Conservation (phyloP, 1,140 invertebrate species). For the Rhizoglyphus robini region DNA sequence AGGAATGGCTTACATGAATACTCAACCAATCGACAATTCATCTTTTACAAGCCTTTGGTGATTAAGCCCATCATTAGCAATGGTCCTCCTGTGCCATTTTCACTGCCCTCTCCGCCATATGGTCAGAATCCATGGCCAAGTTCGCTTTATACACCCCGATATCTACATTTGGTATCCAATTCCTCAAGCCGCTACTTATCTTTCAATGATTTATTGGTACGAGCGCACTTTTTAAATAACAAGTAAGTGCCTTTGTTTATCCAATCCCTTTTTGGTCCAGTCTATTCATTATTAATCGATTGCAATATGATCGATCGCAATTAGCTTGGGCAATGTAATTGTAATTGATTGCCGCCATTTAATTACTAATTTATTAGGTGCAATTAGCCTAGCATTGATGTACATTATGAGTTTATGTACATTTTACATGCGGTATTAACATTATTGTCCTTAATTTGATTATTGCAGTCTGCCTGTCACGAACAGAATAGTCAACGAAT, state of each 20-base stretch:
- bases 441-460: too few relatives aligned
- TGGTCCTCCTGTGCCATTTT: neutral
- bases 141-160: neutral
- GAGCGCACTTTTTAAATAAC: conserved; percentile 4
- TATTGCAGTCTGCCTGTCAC: too few relatives aligned
- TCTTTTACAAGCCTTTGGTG: too few relatives aligned
- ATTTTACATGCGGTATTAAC: too few relatives aligned
- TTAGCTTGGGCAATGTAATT: too few relatives aligned
- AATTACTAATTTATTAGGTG: too few relatives aligned
- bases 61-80: neutral
- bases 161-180: neutral
- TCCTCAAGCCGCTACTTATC: neutral
- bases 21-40: too few relatives aligned
- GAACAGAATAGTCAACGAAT: neutral
- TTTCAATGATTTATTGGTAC: conserved; percentile 3
- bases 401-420: too few relatives aligned
- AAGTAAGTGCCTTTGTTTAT: neutral
- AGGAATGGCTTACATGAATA: too few relatives aligned
- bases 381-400: too few relatives aligned
- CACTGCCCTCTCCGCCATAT: neutral
- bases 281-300: neutral
- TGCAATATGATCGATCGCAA: too few relatives aligned
- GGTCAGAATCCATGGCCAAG: neutral
- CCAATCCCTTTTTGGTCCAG: neutral
- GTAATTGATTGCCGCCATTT: too few relatives aligned